Base-by-base conservation (phyloP, 2,888 invertebrate species). In the Heteropelma amictum region DNA sequence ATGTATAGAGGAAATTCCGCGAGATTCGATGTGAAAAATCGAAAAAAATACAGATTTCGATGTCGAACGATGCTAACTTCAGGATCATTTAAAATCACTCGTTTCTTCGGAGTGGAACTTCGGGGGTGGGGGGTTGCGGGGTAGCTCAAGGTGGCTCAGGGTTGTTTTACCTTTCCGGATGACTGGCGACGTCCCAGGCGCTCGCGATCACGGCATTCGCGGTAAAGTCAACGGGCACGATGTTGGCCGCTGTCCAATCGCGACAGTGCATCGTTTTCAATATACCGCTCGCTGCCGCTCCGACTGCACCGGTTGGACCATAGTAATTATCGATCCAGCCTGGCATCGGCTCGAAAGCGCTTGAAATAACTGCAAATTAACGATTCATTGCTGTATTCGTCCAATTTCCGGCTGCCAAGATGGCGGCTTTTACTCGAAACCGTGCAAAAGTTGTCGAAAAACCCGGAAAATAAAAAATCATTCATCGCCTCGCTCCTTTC, bases 251-350 rank as follows among this genome's bases (percentile, higher is more conserved):
- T n/a, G 92, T 90, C 0, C 90, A 82, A 2, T 85, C 87, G 81
- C 93, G 91, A 56, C 93, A 93, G 64, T 93, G 91, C 83, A 95
- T 86, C 0, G 93, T 92, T 4, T 93, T 91, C 3, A 95, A 88
- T 1, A 95, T 90, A 0, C 95, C 95, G 10, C 93, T 93, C 1
- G 92, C 92, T 53, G 91, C 90, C 0, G 92, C 93, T 0, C 92
- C 91, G 0, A 91, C 90, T 0, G 93, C 90, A 5, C 91, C 95
- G 1, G 94, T 94, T 0, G 95, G 94, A 28, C 95, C 95, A 81
- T 95, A 95, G 87, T 93, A 92, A 84, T 95, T 96, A 87, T 95
- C 95, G 10, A 94, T 90, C 95, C 95, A 96, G 49, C 94, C 94
- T 80, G 91, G 91, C 0, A 93, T 77, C 0, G 93, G 93, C 79